Conservation (phyloP, 2,797 vertebrate genomes). For the Cuniculus paca region DNA sequence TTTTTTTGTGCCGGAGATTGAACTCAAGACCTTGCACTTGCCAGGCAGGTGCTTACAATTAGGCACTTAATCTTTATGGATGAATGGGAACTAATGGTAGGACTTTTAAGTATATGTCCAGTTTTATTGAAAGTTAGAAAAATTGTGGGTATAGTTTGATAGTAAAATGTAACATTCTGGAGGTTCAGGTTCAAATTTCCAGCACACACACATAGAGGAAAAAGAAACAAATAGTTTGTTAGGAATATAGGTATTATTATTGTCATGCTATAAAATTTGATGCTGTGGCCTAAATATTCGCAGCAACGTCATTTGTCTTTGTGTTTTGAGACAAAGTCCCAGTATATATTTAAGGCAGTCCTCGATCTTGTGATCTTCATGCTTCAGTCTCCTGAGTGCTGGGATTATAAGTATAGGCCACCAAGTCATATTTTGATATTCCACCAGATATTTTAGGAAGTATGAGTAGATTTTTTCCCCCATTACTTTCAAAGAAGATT, state of each 20-base stretch:
- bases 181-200: neutral
- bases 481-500: neutral
- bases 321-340: neutral
- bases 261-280: neutral
- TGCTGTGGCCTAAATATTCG: neutral
- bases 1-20: too few relatives aligned
- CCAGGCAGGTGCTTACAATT: neutral
- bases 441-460: neutral
- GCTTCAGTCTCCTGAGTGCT: neutral
- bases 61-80: slow-evolving; percentile 23
- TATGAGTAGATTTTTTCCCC: neutral
- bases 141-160: neutral
- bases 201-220: neutral
- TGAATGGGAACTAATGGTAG: neutral
- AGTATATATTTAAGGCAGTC: neutral
- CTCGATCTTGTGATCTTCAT: neutral
- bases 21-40: too few relatives aligned
- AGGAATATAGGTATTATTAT: neutral
- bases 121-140: slow-evolving; percentile 47
- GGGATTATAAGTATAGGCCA: neutral
- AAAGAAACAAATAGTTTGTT: neutral
- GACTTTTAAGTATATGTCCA: neutral
- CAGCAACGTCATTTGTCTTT: neutral
- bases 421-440: slow-evolving; percentile 46
- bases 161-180: neutral